These are phyloP conservation scores for Sitophilus oryzae DNA, from an alignment of 1,140 invertebrate species.

Conservation along the genomic window DNA sequence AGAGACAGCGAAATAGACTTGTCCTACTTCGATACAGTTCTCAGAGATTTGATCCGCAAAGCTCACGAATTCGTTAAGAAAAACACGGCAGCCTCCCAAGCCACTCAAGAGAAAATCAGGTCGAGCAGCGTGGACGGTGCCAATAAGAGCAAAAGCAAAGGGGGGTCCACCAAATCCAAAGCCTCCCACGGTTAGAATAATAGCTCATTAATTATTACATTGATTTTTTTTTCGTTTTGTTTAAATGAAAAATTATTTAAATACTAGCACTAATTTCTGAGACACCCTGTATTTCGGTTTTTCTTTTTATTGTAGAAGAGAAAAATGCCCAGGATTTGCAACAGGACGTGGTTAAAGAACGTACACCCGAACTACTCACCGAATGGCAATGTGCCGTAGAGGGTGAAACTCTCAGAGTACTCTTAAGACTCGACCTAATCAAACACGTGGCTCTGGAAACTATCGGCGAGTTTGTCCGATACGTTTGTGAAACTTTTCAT, in stretches of 20 bases:
- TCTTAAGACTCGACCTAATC: slow-evolving; percentile 44
- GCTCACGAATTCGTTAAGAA: neutral
- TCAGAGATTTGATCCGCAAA: slow-evolving; percentile 5
- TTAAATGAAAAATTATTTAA: too few species aligned
- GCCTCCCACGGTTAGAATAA: neutral
- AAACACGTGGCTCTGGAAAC: slow-evolving; percentile 44
- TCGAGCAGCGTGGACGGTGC: neutral
- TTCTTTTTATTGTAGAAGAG: neutral
- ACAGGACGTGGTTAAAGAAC: slow-evolving; percentile 22
- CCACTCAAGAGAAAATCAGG: slow-evolving; percentile 4
- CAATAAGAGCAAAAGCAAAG: slow-evolving; percentile 2
- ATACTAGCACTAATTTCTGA: too few species aligned
- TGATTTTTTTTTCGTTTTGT: slow-evolving; percentile 1
- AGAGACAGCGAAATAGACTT: slow-evolving; percentile 2
- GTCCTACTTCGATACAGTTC: slow-evolving; percentile 6
- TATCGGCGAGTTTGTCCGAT: slow-evolving; percentile 45
- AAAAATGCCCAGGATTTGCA: slow-evolving; percentile 10
- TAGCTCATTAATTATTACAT: neutral
- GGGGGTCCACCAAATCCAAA: slow-evolving; percentile 9
- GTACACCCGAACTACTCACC: slow-evolving; percentile 28
- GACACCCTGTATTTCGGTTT: too few species aligned
- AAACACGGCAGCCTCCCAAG: neutral
- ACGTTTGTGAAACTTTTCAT: slow-evolving; percentile 44
- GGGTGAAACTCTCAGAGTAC: slow-evolving; percentile 49
- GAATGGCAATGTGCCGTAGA: slow-evolving; percentile 52